phyloP scores from a whole-genome alignment of 1,140 invertebrate species.

The Diachasmimorpha longicaudata region DNA sequence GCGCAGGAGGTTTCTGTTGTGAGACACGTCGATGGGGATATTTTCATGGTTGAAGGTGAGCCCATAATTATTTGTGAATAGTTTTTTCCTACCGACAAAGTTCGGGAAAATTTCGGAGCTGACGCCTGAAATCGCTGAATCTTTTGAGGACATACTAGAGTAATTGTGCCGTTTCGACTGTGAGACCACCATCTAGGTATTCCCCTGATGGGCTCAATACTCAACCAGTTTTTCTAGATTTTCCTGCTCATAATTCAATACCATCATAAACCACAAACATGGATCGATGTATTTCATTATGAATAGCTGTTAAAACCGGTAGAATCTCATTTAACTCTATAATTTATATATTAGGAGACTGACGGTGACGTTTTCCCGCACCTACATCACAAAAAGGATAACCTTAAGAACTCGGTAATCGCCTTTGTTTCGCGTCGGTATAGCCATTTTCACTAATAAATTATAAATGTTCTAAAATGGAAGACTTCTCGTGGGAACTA shows the following conservation, averaged over 20 bases:
- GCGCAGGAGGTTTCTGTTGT: conserved; percentile 57
- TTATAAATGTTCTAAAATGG: too few species aligned
- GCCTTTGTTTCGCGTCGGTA: neutral
- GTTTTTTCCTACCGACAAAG: too few species aligned
- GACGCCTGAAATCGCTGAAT: too few species aligned
- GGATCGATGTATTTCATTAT: neutral
- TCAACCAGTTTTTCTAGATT: neutral
- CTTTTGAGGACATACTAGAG: neutral
- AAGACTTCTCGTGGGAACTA: too few species aligned
- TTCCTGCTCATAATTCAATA: neutral
- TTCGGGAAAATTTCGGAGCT: too few species aligned
- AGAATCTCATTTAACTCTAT: neutral
- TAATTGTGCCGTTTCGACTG: too few species aligned
- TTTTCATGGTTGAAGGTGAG: conserved; percentile 65
- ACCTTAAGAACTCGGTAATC: neutral
- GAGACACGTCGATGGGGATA: conserved; percentile 66
- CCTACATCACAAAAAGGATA: too few species aligned
- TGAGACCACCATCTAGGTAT: too few species aligned
- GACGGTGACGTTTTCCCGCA: too few species aligned
- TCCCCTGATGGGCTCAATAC: too few species aligned
- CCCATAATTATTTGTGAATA: neutral
- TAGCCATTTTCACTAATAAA: too few species aligned
- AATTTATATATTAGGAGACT: too few species aligned
- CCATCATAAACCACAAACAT: neutral
- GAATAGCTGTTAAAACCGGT: neutral